phyloP scores from a whole-genome alignment of 2,113 vertebrate genomes.

The Hypomesus transpacificus region DNA sequence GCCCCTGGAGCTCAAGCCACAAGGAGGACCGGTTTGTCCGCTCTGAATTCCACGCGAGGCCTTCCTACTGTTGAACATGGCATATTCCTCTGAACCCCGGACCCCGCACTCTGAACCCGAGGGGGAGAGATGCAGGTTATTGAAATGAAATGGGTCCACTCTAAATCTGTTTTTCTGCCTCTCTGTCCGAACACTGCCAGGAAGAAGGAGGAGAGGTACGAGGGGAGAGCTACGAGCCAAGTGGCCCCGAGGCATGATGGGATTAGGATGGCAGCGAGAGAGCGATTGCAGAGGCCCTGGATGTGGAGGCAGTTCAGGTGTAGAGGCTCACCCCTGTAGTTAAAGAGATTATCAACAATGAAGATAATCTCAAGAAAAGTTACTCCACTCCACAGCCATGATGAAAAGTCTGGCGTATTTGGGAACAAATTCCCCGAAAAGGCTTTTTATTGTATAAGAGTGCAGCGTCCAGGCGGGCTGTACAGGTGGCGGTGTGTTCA shows the following conservation, averaged over 20 bases:
- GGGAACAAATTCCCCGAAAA: slow-evolving; percentile 78
- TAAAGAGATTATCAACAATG: slow-evolving; percentile 82
- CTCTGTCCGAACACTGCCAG: slow-evolving; percentile 4
- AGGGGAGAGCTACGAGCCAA: slow-evolving; percentile 24
- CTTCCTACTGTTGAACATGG: not conserved
- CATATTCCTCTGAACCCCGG: slow-evolving; percentile 1
- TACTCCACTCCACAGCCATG: slow-evolving; percentile 55
- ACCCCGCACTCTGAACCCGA: not conserved
- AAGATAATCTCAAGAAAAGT: slow-evolving; percentile 77
- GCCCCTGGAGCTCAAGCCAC: not conserved
- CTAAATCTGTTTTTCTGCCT: slow-evolving; percentile 47
- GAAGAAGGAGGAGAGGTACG: slow-evolving; percentile 19
- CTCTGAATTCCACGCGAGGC: not conserved
- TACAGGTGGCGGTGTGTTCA: slow-evolving; percentile 59
- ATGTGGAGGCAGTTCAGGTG: slow-evolving; percentile 54
- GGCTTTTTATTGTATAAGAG: slow-evolving; percentile 79
- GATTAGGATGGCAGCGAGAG: slow-evolving; percentile 64
- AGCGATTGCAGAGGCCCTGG: slow-evolving; percentile 53
- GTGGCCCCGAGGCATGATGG: slow-evolving; percentile 51
- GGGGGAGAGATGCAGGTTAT: slow-evolving; percentile 39
- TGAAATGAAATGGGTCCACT: slow-evolving; percentile 59
- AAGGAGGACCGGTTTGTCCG: not conserved
- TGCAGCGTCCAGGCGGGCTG: slow-evolving; percentile 48
- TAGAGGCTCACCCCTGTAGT: slow-evolving; percentile 61
- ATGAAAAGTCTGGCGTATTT: slow-evolving; percentile 63